Evolutionary conservation across 2,888 invertebrate genomes (phyloP), one percentile per base, ranked within the genome.

Genomic region (Folsomia candida): DNA sequence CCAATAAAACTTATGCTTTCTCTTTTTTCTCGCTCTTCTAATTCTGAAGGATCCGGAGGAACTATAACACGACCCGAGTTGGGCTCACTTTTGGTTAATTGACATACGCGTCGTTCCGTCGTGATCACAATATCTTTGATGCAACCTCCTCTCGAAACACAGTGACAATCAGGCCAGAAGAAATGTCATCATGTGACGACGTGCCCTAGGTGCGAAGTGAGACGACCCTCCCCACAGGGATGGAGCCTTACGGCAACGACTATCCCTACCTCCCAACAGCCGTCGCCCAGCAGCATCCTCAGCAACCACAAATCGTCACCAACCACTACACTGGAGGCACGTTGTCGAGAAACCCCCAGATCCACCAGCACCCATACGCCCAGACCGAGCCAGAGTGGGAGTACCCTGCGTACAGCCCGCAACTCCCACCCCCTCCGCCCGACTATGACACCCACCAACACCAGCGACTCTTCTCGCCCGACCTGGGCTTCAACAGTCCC

Each of bases 231-330:
- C 51, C 26, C 11, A 68, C 47, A 59, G 37, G 37, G 37, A 75
- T 75, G 75, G 75, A 75, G 67, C 70, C 72, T 58, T 75, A 75
- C 69, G 69, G 69, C 59, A 67, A 71, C 59, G 70, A 70, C 63
- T 72, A 75, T 59, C 51, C 54, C 9, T 69, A 58, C 51, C 54
- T 59, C 64, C 27, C 51, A 25, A 29, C 61, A 27, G 63, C 61
- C 63, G 67, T 57, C 51, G 71, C 64, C 60, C 71, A 54, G 6
- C 4, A 54, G 4, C 54, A 67, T 37, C 68, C 58, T 51, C 71
- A 71, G 26, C 71, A 71, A 29, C 75, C 73, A 57, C 75, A 75
- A 67, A 75, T 75, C 20, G 72, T 75, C 20, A 70, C 71, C 20
- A 75, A 75, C 68, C 73, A 75, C 29, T 75, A 73, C 54, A 71